Conservation (phyloP, 2,113 vertebrate species). For the Pongo abelii region DNA sequence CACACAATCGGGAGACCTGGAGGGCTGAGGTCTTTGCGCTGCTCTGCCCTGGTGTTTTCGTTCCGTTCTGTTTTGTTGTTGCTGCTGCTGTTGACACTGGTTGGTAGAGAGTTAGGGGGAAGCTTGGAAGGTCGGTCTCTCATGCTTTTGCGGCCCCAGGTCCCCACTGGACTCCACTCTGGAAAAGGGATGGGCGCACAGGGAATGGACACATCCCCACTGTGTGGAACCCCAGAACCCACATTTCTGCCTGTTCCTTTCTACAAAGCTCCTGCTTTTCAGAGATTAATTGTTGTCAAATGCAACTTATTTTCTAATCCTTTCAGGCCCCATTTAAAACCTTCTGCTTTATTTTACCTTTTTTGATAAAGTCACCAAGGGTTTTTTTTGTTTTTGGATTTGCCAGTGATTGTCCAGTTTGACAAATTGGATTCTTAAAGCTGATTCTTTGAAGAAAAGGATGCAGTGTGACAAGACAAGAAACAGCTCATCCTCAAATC, state of each 20-base stretch:
- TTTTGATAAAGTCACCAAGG: conserved; percentile 87
- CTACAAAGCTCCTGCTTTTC: conserved; percentile 78
- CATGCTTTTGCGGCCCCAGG: background rate
- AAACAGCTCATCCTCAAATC: conserved; percentile 88
- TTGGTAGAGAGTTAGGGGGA: background rate
- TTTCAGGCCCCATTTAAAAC: conserved; percentile 84
- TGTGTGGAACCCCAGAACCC: conserved; percentile 62
- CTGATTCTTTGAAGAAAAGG: conserved; percentile 87
- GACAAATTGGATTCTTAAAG: conserved; percentile 92
- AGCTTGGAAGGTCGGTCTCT: accelerated
- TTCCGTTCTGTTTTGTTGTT: background rate
- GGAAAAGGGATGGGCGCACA: background rate
- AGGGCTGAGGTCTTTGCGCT: background rate
- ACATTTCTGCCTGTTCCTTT: conserved; percentile 74
- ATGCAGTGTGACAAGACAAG: conserved; percentile 88
- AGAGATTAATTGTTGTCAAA: conserved; percentile 87
- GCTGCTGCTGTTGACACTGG: no score
- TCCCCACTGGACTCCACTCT: background rate
- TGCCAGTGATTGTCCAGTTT: conserved; percentile 87
- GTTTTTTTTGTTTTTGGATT: conserved; percentile 81
- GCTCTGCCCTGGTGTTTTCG: background rate
- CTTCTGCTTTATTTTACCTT: conserved; percentile 85
- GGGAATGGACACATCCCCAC: conserved; percentile 43
- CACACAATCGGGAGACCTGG: accelerated
- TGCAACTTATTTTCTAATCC: conserved; percentile 85